Evolutionary conservation across 2,797 vertebrate genomes (phyloP).

Genomic region (Naso thynnoides): DNA sequence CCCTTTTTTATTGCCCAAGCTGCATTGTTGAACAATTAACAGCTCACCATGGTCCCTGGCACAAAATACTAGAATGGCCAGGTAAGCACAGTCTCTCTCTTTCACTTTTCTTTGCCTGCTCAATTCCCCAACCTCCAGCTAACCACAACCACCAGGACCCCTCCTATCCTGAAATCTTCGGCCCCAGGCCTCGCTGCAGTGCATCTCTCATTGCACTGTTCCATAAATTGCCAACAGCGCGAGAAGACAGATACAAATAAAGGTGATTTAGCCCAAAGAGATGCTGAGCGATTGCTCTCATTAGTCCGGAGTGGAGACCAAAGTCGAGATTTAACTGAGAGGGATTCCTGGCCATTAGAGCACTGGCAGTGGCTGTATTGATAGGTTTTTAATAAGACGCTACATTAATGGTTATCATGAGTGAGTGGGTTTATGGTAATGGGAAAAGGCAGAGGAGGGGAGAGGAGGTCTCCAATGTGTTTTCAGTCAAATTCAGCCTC

Average conservation of each 20-base stretch:
- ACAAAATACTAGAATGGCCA: constrained; percentile 69
- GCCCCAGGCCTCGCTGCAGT: constrained; percentile 73
- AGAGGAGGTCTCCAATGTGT: constrained; percentile 80
- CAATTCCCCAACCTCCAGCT: neutral
- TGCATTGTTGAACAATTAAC: constrained; percentile 82
- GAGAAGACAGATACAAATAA: constrained; percentile 89
- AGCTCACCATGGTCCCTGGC: constrained; percentile 66
- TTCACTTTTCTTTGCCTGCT: constrained; percentile 30
- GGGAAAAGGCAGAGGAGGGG: constrained; percentile 80
- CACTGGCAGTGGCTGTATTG: constrained; percentile 85
- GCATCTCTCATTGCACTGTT: constrained; percentile 78
- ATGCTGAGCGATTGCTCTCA: constrained; percentile 89
- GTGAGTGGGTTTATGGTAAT: constrained; percentile 89
- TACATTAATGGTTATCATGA: constrained; percentile 89
- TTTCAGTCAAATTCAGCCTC: constrained; percentile 78
- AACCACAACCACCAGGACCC: constrained; percentile 3
- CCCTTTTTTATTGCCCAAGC: constrained; percentile 75
- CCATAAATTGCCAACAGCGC: constrained; percentile 84
- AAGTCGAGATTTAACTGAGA: constrained; percentile 88
- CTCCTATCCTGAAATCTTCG: constrained; percentile 44
- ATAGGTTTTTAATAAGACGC: constrained; percentile 91
- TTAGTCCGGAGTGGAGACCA: constrained; percentile 88
- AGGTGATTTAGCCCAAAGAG: constrained; percentile 91
- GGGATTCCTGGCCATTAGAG: constrained; percentile 88
- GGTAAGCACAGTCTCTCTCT: constrained; percentile 51